phyloP scores from a whole-genome alignment of 2,113 vertebrate genomes.

The Myotis davidii region DNA sequence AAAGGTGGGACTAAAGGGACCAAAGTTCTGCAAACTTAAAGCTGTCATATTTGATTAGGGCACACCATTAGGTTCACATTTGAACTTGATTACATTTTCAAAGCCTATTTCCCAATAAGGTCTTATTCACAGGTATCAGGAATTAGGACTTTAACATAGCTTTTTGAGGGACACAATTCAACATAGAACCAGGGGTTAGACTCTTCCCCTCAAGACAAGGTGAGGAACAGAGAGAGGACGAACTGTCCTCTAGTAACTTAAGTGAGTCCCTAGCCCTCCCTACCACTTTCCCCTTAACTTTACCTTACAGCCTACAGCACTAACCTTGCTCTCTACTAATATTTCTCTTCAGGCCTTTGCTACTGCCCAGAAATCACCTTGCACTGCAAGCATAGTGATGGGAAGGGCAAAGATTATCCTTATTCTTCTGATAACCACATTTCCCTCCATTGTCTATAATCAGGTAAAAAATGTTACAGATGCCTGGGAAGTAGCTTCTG shows the following conservation, averaged over 20 bases:
- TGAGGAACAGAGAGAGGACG: neutral
- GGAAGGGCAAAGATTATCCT: neutral
- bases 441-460: neutral
- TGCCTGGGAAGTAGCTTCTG: neutral
- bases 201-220: neutral
- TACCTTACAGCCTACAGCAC: neutral
- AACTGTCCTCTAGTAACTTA: neutral
- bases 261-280: neutral
- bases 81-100: neutral
- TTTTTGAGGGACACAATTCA: neutral
- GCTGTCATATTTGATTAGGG: neutral
- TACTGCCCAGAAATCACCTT: neutral
- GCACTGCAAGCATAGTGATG: neutral
- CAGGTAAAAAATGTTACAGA: neutral
- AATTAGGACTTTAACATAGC: neutral
- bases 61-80: neutral
- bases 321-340: neutral
- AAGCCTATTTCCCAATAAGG: neutral
- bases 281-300: neutral
- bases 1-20: neutral
- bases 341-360: neutral
- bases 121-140: neutral
- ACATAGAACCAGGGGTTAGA: neutral
- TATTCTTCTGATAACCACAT: neutral
- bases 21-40: neutral